Evolutionary conservation across 2,113 vertebrate genomes (phyloP).

Genomic region (Hyperopisus bebe): DNA sequence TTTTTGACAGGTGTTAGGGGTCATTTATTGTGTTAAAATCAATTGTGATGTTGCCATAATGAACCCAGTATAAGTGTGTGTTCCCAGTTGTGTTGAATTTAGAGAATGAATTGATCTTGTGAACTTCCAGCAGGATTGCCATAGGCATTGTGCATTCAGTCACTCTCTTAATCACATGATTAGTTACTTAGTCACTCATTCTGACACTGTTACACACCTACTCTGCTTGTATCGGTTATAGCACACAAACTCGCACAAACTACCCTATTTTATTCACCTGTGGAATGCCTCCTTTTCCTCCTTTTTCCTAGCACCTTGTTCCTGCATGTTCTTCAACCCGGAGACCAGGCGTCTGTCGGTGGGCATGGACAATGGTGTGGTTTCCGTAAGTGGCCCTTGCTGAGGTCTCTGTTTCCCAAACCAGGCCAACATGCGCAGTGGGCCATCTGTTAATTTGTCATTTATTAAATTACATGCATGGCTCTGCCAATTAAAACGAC

Average conservation of each 20-base stretch:
- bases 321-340: conserved; percentile 97
- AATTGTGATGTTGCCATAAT: background rate
- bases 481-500: background rate
- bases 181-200: background rate
- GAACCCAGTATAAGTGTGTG: background rate
- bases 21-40: background rate
- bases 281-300: background rate
- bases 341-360: conserved; percentile 94
- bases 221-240: background rate
- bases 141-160: background rate
- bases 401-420: background rate
- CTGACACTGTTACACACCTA: background rate
- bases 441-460: background rate
- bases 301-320: conserved; percentile 77
- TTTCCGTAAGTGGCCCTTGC: conserved; percentile 78
- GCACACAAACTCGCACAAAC: background rate
- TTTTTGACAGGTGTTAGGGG: background rate
- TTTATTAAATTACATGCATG: background rate
- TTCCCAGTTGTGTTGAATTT: background rate
- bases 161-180: background rate
- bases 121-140: background rate
- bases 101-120: background rate
- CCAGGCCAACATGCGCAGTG: background rate
- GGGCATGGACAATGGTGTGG: conserved; percentile 89
- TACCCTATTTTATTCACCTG: background rate